Percentiles rank a stretch among this genome's conserved stretches.
Conservation (phyloP, 2,113 vertebrate species). For the Onychostruthus taczanowskii region DNA sequence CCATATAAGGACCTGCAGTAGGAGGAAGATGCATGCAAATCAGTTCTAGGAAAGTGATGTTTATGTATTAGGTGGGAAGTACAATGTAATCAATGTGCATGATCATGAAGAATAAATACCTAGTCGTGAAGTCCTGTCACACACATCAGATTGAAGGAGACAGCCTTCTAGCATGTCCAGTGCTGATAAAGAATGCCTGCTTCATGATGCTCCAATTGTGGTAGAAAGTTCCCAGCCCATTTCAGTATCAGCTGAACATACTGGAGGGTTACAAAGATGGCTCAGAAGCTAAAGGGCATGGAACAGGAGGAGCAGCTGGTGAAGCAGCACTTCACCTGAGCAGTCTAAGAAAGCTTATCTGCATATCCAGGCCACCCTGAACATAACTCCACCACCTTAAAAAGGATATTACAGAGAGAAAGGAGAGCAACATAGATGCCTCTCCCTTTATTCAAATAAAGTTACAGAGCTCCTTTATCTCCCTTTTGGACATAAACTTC, state of each 20-base stretch:
- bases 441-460: background rate
- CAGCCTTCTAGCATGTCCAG: background rate
- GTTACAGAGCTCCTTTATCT: background rate
- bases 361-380: background rate
- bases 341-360: background rate
- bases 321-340: background rate
- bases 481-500: background rate
- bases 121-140: background rate
- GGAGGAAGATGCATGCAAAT: background rate
- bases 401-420: background rate
- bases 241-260: background rate
- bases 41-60: background rate
- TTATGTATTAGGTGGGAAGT: background rate
- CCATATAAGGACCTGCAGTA: background rate
- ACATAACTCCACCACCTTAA: background rate
- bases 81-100: background rate
- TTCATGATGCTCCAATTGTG: background rate
- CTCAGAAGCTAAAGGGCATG: background rate
- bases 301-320: background rate
- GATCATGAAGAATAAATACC: background rate
- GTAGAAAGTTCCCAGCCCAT: background rate
- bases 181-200: background rate
- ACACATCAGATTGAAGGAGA: background rate
- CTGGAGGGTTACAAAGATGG: background rate
- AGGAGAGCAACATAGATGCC: background rate